Base-by-base conservation (phyloP, 1,140 invertebrate genomes). In the Drosophila orena region DNA sequence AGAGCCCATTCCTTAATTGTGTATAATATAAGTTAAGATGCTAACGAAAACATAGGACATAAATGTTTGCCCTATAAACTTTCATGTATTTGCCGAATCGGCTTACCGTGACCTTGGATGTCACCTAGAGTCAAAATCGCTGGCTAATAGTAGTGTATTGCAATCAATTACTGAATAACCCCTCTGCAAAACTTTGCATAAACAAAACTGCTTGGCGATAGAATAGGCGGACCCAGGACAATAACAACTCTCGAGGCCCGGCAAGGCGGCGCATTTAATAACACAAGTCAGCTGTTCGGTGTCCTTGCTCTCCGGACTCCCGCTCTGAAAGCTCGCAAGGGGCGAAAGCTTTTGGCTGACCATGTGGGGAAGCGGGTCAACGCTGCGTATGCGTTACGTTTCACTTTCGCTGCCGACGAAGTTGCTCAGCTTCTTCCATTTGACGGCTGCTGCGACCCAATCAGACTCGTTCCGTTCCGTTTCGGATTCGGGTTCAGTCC, bases 381-480 rank as follows among this genome's bases (percentile, higher is more conserved):
- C 83, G 83, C 58, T 86, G 83, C 83, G 83, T 86, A 86, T 86
- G 75, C 83, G 83, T 86, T 88, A 86, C 75, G 58, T 81, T 86
- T 86, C 83, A 86, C 83, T 86, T 86, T 86, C 83, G 66, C 58
- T 86, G 77, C 61, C 60, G 57, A 62, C 56, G 57, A 75, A 42
- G 68, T 70, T 47, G 56, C 53, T 47, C 44, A 37, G 68, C 49
- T 43, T 61, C 68, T 42, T 49, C 38, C 46, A 42, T 59, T 65
- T 55, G 66, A 61, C 81, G 77, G 81, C 78, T 81, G 81, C 81
- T 70, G 81, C 52, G 65, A 54, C 75, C 64, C 62, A 69, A 66
- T 42, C 57, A 60, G 56, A 22, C 53, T 61, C 58, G 46, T 55
- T 62, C 49, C 58, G 46, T 55, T 62, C 49, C 58, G 60, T 68